Evolutionary conservation across 2,113 vertebrate genomes (phyloP).

Genomic region (Tachysurus fulvidraco): DNA sequence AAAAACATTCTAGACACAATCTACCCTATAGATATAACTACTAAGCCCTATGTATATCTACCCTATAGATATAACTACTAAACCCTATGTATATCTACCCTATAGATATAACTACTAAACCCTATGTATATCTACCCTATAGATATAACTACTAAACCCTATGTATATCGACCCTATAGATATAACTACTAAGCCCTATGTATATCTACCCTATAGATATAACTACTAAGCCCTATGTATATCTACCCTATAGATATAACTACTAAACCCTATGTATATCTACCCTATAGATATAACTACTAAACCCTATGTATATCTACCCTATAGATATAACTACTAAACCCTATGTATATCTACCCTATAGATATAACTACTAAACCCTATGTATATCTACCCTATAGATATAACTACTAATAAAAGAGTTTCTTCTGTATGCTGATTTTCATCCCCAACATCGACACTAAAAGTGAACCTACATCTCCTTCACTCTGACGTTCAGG

Average conservation of each 20-base stretch:
- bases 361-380: not conserved
- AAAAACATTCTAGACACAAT: too few relatives aligned
- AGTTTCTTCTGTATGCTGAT: not conserved
- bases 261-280: not conserved
- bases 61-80: not conserved
- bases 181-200: not conserved
- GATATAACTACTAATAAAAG: not conserved
- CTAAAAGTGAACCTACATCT: not conserved
- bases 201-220: not conserved
- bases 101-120: not conserved
- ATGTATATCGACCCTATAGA: not conserved
- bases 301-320: not conserved
- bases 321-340: not conserved
- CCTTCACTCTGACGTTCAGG: constrained; percentile 65
- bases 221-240: not conserved
- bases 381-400: not conserved
- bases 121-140: not conserved
- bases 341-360: too few relatives aligned
- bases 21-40: not conserved
- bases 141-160: not conserved
- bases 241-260: not conserved
- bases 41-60: not conserved
- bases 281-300: not conserved
- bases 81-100: not conserved
- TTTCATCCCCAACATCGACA: not conserved